These are phyloP conservation scores for Procambarus virginalis DNA, from an alignment of 1,140 invertebrate genomes.

Conservation along the genomic window DNA sequence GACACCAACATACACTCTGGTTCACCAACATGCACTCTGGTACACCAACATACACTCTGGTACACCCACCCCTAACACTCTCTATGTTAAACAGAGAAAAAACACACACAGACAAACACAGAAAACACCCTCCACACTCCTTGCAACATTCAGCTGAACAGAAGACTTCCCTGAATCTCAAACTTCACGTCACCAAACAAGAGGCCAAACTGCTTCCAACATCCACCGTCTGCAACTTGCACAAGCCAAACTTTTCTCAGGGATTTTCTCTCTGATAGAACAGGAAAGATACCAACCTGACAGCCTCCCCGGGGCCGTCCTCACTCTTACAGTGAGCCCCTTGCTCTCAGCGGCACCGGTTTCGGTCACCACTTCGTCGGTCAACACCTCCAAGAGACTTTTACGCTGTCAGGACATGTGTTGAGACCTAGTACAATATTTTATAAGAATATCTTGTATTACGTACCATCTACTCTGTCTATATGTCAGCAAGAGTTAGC, in stretches of 20 bases:
- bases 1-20: no score
- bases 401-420: no score
- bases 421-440: no score
- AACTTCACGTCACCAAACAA: conserved; percentile 6
- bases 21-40: no score
- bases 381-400: no score
- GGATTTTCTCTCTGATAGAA: conserved; percentile 1
- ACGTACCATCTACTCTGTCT: no score
- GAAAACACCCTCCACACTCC: neutral
- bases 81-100: neutral
- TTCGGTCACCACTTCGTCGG: no score
- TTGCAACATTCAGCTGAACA: neutral
- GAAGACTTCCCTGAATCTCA: neutral
- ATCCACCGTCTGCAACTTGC: neutral
- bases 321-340: neutral
- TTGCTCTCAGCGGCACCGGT: no score
- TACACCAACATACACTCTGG: neutral
- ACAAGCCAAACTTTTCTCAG: neutral
- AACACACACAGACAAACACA: neutral
- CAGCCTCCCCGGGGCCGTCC: neutral
- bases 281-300: neutral
- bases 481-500: no score
- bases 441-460: no score
- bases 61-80: no score
- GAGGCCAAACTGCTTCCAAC: conserved; percentile 5